These are phyloP conservation scores for Acronicta aceris DNA, from an alignment of 2,888 invertebrate genomes.

Conservation along the genomic window DNA sequence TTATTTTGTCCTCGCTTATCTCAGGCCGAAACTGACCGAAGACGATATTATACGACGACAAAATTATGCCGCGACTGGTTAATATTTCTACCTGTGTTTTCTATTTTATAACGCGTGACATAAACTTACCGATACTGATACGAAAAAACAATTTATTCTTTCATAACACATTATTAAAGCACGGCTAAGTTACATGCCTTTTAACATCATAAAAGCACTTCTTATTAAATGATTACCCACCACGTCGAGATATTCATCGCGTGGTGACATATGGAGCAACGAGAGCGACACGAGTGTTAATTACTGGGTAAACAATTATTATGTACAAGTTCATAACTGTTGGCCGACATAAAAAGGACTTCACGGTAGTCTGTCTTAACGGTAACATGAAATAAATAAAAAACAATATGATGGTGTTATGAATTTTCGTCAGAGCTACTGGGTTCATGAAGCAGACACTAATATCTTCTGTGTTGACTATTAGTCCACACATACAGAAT, in stretches of 20 bases:
- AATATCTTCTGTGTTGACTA: too few relatives aligned
- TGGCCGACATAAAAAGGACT: conserved; percentile 52
- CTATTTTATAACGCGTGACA: too few relatives aligned
- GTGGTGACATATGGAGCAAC: conserved; percentile 48
- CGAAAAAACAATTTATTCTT: conserved; percentile 1
- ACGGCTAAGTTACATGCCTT: conserved; percentile 23
- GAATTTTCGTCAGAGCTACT: background rate
- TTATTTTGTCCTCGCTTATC: too few relatives aligned
- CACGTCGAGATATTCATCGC: conserved; percentile 44
- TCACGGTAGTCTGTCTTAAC: conserved; percentile 44
- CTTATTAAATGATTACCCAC: conserved; percentile 39
- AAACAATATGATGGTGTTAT: background rate
- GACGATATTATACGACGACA: too few relatives aligned
- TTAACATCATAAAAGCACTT: conserved; percentile 31
- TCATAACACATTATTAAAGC: conserved; percentile 8
- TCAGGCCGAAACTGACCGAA: too few relatives aligned
- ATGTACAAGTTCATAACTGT: conserved; percentile 58
- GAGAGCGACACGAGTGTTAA: conserved; percentile 54
- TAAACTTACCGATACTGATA: too few relatives aligned
- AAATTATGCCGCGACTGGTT: too few relatives aligned
- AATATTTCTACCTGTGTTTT: too few relatives aligned
- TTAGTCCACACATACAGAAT: background rate
- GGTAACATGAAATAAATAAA: conserved; percentile 25
- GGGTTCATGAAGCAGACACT: background rate
- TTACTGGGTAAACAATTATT: conserved; percentile 57